These are phyloP conservation scores for Felis chaus DNA, from an alignment of 2,113 vertebrate species.

Conservation along the genomic window DNA sequence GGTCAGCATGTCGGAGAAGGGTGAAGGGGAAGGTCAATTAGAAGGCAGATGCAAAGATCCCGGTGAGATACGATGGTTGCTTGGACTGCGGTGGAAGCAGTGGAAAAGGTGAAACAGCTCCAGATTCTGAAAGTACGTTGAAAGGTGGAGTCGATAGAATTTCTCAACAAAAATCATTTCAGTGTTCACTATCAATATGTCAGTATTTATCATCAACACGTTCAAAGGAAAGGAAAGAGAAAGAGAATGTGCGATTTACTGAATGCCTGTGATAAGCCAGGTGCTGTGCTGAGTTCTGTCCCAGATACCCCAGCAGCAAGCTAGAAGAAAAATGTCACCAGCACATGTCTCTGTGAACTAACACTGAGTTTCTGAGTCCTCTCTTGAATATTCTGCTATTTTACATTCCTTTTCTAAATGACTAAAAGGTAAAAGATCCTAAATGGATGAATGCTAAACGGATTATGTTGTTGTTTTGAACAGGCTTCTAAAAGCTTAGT, in stretches of 20 bases:
- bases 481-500: neutral
- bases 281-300: neutral
- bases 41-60: neutral
- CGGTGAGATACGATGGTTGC: accelerated
- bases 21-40: neutral
- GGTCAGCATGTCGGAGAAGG: too few relatives aligned
- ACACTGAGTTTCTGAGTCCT: neutral
- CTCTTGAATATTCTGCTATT: neutral
- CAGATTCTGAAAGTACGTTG: neutral
- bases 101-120: neutral
- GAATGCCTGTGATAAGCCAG: neutral
- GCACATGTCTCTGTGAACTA: neutral
- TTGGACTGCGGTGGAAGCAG: neutral
- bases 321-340: neutral
- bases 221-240: neutral
- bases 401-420: neutral
- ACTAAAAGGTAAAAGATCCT: neutral
- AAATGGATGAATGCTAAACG: neutral
- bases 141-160: neutral
- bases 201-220: neutral
- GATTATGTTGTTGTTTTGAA: neutral
- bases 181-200: neutral
- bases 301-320: neutral
- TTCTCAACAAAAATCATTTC: neutral
- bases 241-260: neutral